phyloP scores from a whole-genome alignment of 2,797 vertebrate genomes.

The Halcyon smyrnensis region DNA sequence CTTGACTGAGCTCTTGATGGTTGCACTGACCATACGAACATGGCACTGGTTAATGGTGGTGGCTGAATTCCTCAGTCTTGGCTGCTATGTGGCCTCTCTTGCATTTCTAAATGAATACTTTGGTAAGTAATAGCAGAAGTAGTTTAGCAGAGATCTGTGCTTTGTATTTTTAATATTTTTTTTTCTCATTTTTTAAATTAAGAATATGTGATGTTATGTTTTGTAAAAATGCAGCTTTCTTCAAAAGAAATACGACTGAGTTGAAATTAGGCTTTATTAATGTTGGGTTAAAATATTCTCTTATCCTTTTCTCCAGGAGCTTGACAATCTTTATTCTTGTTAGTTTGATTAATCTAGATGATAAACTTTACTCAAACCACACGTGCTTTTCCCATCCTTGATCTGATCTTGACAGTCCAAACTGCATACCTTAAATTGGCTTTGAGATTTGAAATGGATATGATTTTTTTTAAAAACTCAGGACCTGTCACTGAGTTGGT shows the following conservation, averaged over 20 bases:
- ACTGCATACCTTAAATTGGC: not conserved
- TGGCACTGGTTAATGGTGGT: conserved; percentile 99
- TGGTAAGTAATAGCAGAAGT: conserved; percentile 80
- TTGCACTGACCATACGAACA: conserved; percentile 92
- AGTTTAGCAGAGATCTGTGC: not conserved
- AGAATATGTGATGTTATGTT: not conserved
- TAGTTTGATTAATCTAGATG: not conserved
- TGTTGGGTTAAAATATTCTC: not conserved
- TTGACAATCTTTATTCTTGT: not conserved
- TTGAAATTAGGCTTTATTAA: not conserved
- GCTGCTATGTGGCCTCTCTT: conserved; percentile 94
- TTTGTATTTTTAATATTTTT: not conserved
- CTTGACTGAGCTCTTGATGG: conserved; percentile 97
- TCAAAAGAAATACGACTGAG: not conserved
- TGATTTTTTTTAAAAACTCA: not conserved
- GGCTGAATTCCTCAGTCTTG: conserved; percentile 94
- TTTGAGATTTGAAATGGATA: not conserved
- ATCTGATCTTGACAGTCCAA: not conserved
- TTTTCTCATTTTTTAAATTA: not conserved
- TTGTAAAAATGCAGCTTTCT: not conserved
- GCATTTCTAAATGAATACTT: conserved; percentile 97
- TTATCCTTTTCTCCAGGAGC: not conserved
- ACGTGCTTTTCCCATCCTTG: not conserved
- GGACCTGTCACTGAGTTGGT: not conserved
- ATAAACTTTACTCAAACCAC: not conserved